Conservation (phyloP, 2,797 vertebrate genomes). For the Poecilia wingei region DNA sequence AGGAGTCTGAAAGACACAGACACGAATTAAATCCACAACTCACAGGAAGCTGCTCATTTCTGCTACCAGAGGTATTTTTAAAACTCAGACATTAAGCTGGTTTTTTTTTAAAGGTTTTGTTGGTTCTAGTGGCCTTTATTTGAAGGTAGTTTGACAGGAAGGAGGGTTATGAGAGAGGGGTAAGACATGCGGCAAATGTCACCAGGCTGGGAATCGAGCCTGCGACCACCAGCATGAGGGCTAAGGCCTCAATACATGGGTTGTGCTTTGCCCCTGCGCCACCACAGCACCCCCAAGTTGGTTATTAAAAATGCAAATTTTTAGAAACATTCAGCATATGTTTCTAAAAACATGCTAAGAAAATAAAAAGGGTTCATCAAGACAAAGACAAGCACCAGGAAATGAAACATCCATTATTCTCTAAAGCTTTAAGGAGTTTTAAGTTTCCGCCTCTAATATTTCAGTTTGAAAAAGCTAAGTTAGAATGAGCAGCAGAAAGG, state of each 20-base stretch:
- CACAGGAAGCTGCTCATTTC: not conserved
- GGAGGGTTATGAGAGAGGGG: no score
- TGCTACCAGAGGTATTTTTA: not conserved
- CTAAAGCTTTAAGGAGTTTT: not conserved
- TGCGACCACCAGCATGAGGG: no score
- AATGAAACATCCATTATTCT: not conserved
- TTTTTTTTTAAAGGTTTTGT: not conserved
- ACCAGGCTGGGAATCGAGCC: no score
- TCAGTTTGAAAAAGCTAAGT: not conserved
- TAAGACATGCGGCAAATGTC: no score
- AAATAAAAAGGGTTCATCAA: no score
- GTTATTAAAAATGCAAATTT: not conserved
- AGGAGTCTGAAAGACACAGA: conserved; percentile 73
- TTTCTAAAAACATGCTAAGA: no score
- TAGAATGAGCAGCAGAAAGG: not conserved
- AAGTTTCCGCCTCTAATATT: not conserved
- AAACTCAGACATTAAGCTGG: not conserved
- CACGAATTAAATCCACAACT: not conserved
- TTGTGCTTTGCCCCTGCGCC: no score
- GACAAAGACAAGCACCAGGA: not conserved
- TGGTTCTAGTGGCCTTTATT: no score
- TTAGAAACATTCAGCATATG: not conserved
- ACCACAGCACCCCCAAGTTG: no score
- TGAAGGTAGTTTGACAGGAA: no score
- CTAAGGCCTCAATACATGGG: no score